Evolutionary conservation across 2,113 vertebrate species (phyloP), one percentile per base, ranked within the genome.

Genomic region (Triplophysa rosa): DNA sequence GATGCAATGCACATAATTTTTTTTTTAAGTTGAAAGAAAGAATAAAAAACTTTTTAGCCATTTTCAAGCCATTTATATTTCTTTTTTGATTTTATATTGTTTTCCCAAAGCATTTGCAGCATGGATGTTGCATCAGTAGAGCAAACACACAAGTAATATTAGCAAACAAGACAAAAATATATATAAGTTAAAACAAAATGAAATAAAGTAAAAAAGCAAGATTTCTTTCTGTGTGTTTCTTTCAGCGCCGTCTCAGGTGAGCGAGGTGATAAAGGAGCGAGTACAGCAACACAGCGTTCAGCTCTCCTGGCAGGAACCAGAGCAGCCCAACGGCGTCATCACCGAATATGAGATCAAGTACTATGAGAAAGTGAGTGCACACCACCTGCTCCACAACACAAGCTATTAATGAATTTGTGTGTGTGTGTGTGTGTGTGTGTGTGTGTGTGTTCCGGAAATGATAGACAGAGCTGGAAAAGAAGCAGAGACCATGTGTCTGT

Each of bases 321-420:
- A 98, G 78, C 96, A 98, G 87, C 96, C 97, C 93, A 99, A 99
- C 74, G 97, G 98, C 83, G 95, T 98, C 95, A 98, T 99, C 94
- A 98, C 95, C 0, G 97, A 99, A 88, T 99, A 99, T 80, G 97
- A 99, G 91, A 98, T 99, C 93, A 99, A 99, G 91, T 99, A 99
- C 91, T 99, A 98, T 52, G 96, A 99, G 90, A 99, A 99, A 90
- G 98, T 99, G 92, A 94, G 96, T 91, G n/a, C 12, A 87, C 81
- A 40, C 67, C 26, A 52, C 67, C 70, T n/a, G 24, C 62, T 58
- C 29, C 45, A 33, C 21, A 5, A 4, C 66, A n/a, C 29, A 10
- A 45, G 77, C n/a, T 45, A 65, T 70, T 61, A 68, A 64, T 42
- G 56, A 69, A 47, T 77, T 37, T 59, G 49, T 56, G 76, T 68